These are phyloP conservation scores for Ptyas mucosa DNA, from an alignment of 2,113 vertebrate species.

Conservation along the genomic window DNA sequence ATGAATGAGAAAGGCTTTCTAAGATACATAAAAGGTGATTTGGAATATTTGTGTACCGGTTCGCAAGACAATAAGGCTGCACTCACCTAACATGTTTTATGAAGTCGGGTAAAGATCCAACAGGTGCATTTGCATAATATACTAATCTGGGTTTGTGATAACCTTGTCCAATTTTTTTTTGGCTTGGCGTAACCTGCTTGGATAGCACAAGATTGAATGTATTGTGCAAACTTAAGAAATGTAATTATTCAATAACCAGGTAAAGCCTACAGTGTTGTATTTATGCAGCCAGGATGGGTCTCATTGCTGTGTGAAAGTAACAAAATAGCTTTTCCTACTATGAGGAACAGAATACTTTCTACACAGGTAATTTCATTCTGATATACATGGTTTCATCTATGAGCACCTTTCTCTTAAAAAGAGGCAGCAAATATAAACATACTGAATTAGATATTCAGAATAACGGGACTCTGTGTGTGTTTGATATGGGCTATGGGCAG, in stretches of 20 bases:
- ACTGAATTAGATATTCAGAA: not conserved
- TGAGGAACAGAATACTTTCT: not conserved
- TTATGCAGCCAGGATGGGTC: not conserved
- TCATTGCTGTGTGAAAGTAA: not conserved
- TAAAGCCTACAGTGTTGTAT: not conserved
- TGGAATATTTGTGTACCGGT: not conserved
- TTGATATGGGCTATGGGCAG: not conserved
- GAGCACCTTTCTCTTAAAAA: not conserved
- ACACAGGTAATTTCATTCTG: not conserved
- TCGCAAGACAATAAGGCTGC: not conserved
- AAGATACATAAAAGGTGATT: not conserved
- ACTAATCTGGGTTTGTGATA: not conserved
- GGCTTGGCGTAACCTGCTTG: not conserved
- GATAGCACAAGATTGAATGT: not conserved
- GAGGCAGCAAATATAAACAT: not conserved
- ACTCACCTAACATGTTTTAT: not conserved
- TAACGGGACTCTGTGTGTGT: not conserved
- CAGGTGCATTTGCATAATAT: not conserved
- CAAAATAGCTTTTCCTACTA: not conserved
- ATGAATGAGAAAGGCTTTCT: not conserved
- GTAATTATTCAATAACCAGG: not conserved
- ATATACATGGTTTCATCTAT: not conserved
- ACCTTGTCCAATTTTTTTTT: not conserved
- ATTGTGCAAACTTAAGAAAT: not conserved
- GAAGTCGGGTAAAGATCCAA: not conserved